These are phyloP conservation scores for Hephaestus fuliginosus DNA, from an alignment of 2,797 vertebrate genomes.

Conservation along the genomic window DNA sequence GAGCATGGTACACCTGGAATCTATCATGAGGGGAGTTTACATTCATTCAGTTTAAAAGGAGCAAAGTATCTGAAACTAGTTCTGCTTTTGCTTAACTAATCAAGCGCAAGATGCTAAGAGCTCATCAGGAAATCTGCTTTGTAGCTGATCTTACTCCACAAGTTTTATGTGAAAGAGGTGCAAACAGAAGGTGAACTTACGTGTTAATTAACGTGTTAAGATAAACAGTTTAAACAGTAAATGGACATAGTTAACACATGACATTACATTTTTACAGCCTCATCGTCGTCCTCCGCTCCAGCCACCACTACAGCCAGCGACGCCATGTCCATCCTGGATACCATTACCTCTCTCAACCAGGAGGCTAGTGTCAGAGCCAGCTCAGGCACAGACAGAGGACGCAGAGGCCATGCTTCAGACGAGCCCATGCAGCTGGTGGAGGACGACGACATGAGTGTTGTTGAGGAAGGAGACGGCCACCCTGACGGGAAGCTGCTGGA, in stretches of 20 bases:
- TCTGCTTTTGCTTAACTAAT: not conserved
- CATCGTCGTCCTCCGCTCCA: constrained; percentile 79
- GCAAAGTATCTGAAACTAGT: not conserved
- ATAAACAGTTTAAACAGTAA: not conserved
- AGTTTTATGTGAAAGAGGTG: not conserved
- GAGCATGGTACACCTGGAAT: too few relatives aligned
- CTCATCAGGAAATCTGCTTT: not conserved
- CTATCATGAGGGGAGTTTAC: not conserved
- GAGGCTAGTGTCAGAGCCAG: constrained; percentile 89
- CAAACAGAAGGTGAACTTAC: not conserved
- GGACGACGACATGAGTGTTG: constrained; percentile 71
- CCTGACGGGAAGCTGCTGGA: constrained; percentile 72
- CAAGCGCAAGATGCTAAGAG: not conserved
- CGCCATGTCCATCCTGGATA: constrained; percentile 95
- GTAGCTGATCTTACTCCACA: not conserved
- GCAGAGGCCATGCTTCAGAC: constrained; percentile 81
- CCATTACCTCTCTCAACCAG: constrained; percentile 93
- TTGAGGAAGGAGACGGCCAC: constrained; percentile 83
- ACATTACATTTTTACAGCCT: constrained; percentile 71
- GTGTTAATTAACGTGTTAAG: not conserved
- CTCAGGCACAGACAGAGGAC: constrained; percentile 77
- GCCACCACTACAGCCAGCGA: constrained; percentile 83
- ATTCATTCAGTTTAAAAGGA: not conserved
- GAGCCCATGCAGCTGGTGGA: constrained; percentile 83
- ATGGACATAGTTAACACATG: not conserved